Percentiles rank a stretch among this genome's conserved stretches.
Evolutionary conservation across 1,140 invertebrate species (phyloP).

Genomic region (Solenopsis invicta): DNA sequence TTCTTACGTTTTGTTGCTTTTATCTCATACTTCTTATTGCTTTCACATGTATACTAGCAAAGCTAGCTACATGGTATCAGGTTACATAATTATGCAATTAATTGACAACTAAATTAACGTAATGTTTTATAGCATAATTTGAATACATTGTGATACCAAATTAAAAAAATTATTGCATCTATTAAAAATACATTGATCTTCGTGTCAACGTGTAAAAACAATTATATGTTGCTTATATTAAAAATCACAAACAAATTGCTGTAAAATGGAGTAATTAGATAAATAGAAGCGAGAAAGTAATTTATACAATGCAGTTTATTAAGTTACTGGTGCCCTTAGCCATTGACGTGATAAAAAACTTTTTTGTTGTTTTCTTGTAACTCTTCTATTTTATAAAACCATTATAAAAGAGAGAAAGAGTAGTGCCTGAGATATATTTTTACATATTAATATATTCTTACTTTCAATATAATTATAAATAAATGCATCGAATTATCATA

Average conservation of each 20-base stretch:
- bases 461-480: neutral
- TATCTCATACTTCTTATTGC: neutral
- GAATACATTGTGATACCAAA: constrained; percentile 7
- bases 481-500: neutral
- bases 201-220: constrained; percentile 3
- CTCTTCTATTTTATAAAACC: neutral
- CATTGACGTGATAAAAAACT: constrained; percentile 49
- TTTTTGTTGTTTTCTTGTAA: neutral
- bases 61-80: neutral
- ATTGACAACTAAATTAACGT: constrained; percentile 43
- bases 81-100: neutral
- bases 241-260: constrained; percentile 64
- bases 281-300: constrained; percentile 64
- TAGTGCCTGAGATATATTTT: neutral
- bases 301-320: constrained; percentile 71
- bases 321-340: constrained; percentile 63
- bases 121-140: constrained; percentile 47
- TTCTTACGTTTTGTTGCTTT: neutral
- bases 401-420: too few relatives aligned
- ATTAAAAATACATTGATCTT: neutral
- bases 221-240: constrained; percentile 63
- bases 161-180: constrained; percentile 41
- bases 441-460: constrained; percentile 21
- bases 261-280: constrained; percentile 73
- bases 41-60: neutral